Evolutionary conservation across 2,797 vertebrate genomes (phyloP).

Genomic region (Poeciliopsis turneri): DNA sequence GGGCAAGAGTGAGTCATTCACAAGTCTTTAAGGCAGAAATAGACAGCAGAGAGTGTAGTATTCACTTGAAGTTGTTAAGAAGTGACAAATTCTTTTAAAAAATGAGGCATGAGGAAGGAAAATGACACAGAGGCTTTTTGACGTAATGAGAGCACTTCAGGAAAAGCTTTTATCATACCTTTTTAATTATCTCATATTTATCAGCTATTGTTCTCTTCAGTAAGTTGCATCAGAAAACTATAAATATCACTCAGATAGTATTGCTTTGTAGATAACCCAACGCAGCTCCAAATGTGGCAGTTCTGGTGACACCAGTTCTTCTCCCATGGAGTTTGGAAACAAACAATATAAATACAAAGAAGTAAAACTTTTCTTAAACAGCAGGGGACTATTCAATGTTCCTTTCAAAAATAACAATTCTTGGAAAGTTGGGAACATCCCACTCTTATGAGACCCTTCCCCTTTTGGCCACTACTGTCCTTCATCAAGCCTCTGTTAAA

Average conservation of each 20-base stretch:
- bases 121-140: conserved; percentile 10
- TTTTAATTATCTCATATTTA: conserved; percentile 3
- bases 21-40: conserved; percentile 45
- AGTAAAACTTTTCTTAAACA: conserved; percentile 6
- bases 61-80: conserved; percentile 49
- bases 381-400: conserved; percentile 16
- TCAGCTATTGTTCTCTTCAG: not conserved
- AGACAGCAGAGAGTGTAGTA: conserved; percentile 38
- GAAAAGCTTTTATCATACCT: not conserved
- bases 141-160: not conserved
- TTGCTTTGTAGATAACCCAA: conserved; percentile 4
- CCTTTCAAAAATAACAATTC: conserved; percentile 33
- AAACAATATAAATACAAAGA: not conserved
- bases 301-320: not conserved
- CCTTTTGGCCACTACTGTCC: conserved; percentile 20
- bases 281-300: conserved; percentile 10
- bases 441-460: conserved; percentile 12
- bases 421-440: conserved; percentile 51
- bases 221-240: conserved; percentile 8
- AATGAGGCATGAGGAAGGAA: conserved; percentile 13
- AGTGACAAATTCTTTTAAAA: conserved; percentile 25
- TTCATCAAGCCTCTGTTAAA: conserved; percentile 43
- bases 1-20: conserved; percentile 55
- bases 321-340: not conserved
- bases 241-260: conserved; percentile 11